phyloP scores from a whole-genome alignment of 1,140 invertebrate species.

The Drosophila pseudoobscura region DNA sequence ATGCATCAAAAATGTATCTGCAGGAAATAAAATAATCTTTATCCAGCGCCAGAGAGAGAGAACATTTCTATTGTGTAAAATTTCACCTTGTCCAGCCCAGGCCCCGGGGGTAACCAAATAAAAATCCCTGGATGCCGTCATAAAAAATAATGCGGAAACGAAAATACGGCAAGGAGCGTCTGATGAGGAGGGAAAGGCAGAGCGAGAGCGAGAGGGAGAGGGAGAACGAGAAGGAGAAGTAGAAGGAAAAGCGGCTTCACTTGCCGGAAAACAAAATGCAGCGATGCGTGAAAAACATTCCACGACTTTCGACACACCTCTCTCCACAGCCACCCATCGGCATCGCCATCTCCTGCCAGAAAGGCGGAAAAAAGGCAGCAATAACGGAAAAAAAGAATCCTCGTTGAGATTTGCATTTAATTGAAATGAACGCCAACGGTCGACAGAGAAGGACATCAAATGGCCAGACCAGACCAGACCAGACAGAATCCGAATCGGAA shows the following conservation, averaged over 20 bases:
- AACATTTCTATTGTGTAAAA: not conserved
- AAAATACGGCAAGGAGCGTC: conserved; percentile 2
- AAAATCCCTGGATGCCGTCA: conserved; percentile 21
- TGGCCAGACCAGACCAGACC: conserved; percentile 33
- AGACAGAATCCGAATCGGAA: conserved; percentile 35
- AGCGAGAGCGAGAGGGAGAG: no score
- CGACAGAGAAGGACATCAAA: conserved; percentile 40
- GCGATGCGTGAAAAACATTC: conserved; percentile 78
- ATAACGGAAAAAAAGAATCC: conserved; percentile 34
- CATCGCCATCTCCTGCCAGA: conserved; percentile 25
- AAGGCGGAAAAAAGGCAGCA: conserved; percentile 19
- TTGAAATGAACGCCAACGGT: conserved; percentile 70
- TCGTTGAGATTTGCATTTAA: conserved; percentile 77
- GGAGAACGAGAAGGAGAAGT: no score
- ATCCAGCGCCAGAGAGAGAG: not conserved
- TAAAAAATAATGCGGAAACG: conserved; percentile 51
- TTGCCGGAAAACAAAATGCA: conserved; percentile 74
- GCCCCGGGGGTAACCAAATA: conserved; percentile 1
- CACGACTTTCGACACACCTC: conserved; percentile 61
- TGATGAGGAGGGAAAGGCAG: not conserved
- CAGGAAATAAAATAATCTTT: no score
- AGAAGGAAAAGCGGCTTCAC: conserved; percentile 28
- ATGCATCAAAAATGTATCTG: not conserved
- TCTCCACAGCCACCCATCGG: conserved; percentile 11
- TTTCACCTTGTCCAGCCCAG: not conserved